These are phyloP conservation scores for Drosophila borborema DNA, from an alignment of 2,888 invertebrate genomes.

Conservation along the genomic window DNA sequence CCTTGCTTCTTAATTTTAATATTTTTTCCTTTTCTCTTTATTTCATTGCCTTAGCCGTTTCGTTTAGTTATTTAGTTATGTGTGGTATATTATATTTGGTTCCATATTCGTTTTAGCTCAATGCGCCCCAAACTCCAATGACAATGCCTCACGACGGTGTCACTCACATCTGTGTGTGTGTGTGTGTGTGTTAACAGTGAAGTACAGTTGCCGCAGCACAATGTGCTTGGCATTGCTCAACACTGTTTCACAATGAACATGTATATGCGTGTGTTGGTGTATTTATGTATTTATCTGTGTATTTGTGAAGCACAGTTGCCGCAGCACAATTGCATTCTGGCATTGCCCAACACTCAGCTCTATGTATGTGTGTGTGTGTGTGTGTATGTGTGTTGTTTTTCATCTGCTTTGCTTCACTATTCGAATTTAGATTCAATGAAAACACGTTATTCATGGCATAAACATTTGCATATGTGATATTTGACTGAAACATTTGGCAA, in stretches of 20 bases:
- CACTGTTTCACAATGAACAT: conserved; percentile 10
- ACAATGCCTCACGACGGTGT: conserved; percentile 31
- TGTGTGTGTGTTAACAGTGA: conserved; percentile 4
- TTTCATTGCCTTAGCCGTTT: conserved; percentile 32
- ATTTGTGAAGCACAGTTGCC: conserved; percentile 6
- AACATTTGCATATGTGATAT: conserved; percentile 9
- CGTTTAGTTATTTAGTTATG: conserved; percentile 1
- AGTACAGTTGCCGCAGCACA: conserved; percentile 31
- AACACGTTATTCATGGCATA: conserved; percentile 10
- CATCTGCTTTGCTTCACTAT: not conserved
- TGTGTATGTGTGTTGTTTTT: conserved; percentile 36
- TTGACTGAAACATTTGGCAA: too few species aligned
- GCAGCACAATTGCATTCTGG: not conserved
- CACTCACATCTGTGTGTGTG: conserved; percentile 9
- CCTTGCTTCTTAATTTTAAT: not conserved
- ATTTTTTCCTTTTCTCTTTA: conserved; percentile 4
- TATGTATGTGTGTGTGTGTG: conserved; percentile 17
- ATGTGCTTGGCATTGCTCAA: not conserved
- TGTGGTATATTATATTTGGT: conserved; percentile 4
- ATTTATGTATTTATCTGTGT: conserved; percentile 24
- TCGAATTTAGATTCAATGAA: not conserved
- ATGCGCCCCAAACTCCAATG: conserved; percentile 84
- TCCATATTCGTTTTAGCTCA: conserved; percentile 45
- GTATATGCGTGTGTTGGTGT: conserved; percentile 27
- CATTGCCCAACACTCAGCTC: conserved; percentile 1